These are phyloP conservation scores for Cantharis lateralis DNA, from an alignment of 2,888 invertebrate genomes.

Conservation along the genomic window DNA sequence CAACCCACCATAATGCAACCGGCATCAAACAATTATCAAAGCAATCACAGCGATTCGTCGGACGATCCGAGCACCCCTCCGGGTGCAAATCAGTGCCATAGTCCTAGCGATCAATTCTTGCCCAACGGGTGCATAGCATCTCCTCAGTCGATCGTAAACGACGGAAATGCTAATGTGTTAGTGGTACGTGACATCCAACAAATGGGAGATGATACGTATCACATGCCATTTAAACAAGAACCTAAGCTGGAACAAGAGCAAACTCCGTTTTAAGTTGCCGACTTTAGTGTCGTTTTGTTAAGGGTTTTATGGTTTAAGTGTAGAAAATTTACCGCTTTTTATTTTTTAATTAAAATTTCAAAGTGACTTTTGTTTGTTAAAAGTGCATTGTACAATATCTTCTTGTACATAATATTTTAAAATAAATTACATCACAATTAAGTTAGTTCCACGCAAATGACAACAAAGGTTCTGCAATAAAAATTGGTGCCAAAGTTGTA, in stretches of 20 bases:
- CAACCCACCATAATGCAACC: constrained; percentile 47
- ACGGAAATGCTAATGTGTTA: constrained; percentile 50
- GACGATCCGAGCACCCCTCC: constrained; percentile 61
- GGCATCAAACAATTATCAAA: constrained; percentile 59
- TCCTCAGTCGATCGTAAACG: constrained; percentile 45
- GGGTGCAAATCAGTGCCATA: constrained; percentile 50
- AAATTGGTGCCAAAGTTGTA: background rate
- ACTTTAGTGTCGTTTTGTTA: constrained; percentile 35
- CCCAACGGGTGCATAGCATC: constrained; percentile 52
- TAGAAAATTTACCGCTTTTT: background rate
- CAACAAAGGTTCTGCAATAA: background rate
- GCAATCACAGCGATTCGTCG: constrained; percentile 60
- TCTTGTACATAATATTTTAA: background rate
- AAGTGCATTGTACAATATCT: background rate
- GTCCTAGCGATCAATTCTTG: constrained; percentile 53
- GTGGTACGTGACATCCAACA: constrained; percentile 58
- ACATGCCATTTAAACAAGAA: constrained; percentile 60
- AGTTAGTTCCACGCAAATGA: background rate
- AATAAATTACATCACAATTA: background rate
- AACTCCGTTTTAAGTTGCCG: constrained; percentile 47
- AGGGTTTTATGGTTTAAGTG: background rate
- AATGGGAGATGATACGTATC: constrained; percentile 52
- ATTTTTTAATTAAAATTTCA: background rate
- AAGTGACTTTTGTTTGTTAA: background rate
- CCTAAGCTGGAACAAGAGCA: constrained; percentile 58